Conservation (phyloP, 2,888 invertebrate genomes). For the Parnassius apollo region DNA sequence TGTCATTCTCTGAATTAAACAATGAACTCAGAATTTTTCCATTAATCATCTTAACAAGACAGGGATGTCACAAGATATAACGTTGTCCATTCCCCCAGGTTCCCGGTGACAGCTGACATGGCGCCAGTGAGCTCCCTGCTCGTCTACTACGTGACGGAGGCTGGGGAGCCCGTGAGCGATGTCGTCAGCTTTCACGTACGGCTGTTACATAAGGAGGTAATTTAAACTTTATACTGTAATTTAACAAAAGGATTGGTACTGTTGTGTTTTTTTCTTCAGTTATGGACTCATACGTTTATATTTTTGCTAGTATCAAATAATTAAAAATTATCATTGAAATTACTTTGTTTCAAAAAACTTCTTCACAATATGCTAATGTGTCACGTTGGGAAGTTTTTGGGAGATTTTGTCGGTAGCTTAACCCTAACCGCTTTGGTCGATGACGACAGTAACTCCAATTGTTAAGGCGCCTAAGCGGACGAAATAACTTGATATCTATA, state of each 20-base stretch:
- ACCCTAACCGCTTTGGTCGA: too few relatives aligned
- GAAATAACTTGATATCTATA: too few relatives aligned
- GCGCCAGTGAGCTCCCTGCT: constrained; percentile 85
- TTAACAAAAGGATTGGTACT: not conserved
- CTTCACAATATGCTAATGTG: not conserved
- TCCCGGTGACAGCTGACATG: constrained; percentile 84
- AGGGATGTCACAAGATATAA: constrained; percentile 5
- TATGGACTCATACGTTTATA: too few relatives aligned
- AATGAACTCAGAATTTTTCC: constrained; percentile 3
- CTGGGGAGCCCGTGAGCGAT: constrained; percentile 85
- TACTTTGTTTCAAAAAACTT: not conserved
- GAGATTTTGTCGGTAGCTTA: too few relatives aligned
- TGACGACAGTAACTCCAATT: not conserved
- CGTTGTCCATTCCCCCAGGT: constrained; percentile 59
- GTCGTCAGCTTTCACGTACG: constrained; percentile 84
- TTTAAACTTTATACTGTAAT: constrained; percentile 26
- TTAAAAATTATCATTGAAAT: not conserved
- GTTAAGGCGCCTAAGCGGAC: too few relatives aligned
- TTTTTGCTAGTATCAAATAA: too few relatives aligned
- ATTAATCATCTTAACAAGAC: constrained; percentile 12
- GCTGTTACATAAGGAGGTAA: constrained; percentile 82
- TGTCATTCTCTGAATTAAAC: not conserved
- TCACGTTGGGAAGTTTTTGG: not conserved
- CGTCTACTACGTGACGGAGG: constrained; percentile 84
- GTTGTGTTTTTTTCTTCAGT: not conserved